A percentile compares a stretch with the other conserved stretches of the same genome.
phyloP scores from a whole-genome alignment of 2,113 vertebrate species.

The Lanius collurio region DNA sequence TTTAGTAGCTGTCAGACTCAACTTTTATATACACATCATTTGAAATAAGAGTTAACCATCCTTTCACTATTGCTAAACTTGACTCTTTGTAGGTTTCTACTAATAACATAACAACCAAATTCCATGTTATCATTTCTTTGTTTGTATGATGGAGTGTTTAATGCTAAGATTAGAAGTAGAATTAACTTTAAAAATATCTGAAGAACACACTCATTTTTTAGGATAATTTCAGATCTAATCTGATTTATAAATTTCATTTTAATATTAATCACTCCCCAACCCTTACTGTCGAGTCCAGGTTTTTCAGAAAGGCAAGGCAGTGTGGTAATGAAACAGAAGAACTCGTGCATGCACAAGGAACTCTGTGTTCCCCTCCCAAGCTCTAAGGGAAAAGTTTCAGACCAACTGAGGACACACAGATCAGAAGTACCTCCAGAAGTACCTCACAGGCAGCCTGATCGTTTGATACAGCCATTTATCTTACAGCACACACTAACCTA shows the following conservation, averaged over 20 bases:
- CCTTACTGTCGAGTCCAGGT: background rate
- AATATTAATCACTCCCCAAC: background rate
- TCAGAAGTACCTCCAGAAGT: slow-evolving; percentile 6
- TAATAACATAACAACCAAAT: background rate
- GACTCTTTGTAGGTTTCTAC: background rate
- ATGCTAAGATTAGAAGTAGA: background rate
- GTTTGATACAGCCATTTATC: background rate
- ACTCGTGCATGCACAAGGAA: background rate
- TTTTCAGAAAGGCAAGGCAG: slow-evolving; percentile 24
- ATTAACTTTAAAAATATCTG: background rate
- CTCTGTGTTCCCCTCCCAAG: background rate
- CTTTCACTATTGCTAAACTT: background rate
- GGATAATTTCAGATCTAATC: background rate
- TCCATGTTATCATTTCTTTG: background rate
- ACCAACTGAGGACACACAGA: background rate
- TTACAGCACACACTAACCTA: background rate
- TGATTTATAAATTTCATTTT: background rate
- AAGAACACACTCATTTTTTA: background rate
- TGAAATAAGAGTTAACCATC: background rate
- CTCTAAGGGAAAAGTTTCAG: background rate
- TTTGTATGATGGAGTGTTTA: background rate
- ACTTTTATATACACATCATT: background rate
- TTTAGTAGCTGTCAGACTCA: background rate
- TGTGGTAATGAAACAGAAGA: background rate
- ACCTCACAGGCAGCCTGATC: slow-evolving; percentile 1